These are phyloP conservation scores for Morelia viridis DNA, from an alignment of 2,797 vertebrate species.

Conservation along the genomic window DNA sequence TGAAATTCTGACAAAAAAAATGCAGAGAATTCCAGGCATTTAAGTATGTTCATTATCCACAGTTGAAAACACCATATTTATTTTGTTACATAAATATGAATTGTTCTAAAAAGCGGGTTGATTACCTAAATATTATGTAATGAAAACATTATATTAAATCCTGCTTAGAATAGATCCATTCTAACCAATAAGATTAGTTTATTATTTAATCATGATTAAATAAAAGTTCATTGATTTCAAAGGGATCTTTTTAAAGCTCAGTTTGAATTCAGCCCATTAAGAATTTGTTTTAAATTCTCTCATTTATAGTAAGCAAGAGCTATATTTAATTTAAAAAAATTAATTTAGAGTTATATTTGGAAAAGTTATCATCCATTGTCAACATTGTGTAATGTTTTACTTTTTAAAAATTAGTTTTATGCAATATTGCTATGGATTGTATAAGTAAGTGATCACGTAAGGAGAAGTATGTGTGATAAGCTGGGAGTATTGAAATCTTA, in stretches of 20 bases:
- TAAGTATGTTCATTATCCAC: neutral
- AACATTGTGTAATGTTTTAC: no score
- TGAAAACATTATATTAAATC: neutral
- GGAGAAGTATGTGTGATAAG: neutral
- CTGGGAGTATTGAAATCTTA: neutral
- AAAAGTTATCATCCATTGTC: no score
- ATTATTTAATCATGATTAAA: neutral
- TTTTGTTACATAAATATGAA: neutral
- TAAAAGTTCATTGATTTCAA: neutral
- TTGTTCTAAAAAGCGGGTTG: neutral
- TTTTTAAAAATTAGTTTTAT: no score
- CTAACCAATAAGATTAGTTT: neutral
- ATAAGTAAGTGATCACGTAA: neutral
- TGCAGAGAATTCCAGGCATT: neutral
- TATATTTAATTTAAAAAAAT: neutral
- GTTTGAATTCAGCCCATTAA: neutral
- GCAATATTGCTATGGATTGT: neutral
- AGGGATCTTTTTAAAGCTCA: no score
- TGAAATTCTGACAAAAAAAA: neutral
- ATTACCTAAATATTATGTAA: neutral
- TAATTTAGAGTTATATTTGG: neutral
- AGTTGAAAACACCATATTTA: neutral
- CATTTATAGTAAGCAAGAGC: neutral
- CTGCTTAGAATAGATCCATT: neutral
- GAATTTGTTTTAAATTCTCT: neutral